These are phyloP conservation scores for Schizopygopsis pylzovi DNA, from an alignment of 2,797 vertebrate species.

Conservation along the genomic window DNA sequence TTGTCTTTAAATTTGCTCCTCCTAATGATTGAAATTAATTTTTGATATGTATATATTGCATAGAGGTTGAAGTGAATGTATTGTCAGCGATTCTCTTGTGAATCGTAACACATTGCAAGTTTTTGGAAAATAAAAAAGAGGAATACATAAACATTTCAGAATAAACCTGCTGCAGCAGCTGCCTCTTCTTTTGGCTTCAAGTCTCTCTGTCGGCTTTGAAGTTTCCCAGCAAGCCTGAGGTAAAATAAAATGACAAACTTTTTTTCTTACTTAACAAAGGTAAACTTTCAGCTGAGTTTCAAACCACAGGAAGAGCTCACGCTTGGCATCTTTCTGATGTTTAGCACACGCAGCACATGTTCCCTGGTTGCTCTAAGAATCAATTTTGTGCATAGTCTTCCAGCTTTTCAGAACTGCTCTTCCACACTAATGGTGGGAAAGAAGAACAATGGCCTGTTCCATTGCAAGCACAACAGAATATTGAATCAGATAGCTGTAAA, in stretches of 20 bases:
- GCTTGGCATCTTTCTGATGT: slow-evolving; percentile 67
- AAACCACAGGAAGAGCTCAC: slow-evolving; percentile 69
- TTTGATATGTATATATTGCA: background rate
- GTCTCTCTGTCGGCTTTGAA: slow-evolving; percentile 73
- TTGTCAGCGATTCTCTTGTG: slow-evolving; percentile 16
- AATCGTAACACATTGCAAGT: background rate
- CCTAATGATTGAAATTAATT: background rate
- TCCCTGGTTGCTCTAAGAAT: slow-evolving; percentile 40
- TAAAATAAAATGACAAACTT: slow-evolving; percentile 66
- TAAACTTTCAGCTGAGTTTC: slow-evolving; percentile 71
- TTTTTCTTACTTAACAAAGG: slow-evolving; percentile 62
- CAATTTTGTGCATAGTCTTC: slow-evolving; percentile 29
- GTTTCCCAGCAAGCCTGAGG: slow-evolving; percentile 72
- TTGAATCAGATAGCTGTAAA: slow-evolving; percentile 68
- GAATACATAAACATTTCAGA: slow-evolving; percentile 53
- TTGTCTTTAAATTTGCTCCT: background rate
- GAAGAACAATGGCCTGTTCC: slow-evolving; percentile 42
- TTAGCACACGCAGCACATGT: slow-evolving; percentile 66
- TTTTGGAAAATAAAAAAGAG: slow-evolving; percentile 38
- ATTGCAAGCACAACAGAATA: slow-evolving; percentile 48
- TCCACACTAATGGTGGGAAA: slow-evolving; percentile 64
- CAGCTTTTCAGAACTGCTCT: slow-evolving; percentile 58
- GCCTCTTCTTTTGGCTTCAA: slow-evolving; percentile 71
- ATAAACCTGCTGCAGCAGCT: slow-evolving; percentile 54
- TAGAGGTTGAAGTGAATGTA: background rate